Conservation (phyloP, 2,888 invertebrate genomes). For the Lumbricus terrestris region DNA sequence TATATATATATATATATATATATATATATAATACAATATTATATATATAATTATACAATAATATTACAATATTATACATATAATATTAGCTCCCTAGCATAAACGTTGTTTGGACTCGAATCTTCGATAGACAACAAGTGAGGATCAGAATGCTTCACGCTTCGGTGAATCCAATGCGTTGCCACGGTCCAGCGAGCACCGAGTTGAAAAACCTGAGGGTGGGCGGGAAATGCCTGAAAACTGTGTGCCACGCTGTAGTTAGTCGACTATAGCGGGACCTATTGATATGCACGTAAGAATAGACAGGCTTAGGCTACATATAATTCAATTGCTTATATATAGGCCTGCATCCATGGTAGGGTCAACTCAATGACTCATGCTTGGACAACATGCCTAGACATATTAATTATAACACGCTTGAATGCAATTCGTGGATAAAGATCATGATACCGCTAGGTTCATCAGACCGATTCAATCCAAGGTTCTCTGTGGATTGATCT, state of each 20-base stretch:
- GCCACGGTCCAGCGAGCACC: neutral
- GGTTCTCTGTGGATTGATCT: no score
- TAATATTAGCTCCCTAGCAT: neutral
- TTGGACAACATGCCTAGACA: no score
- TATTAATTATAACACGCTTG: no score
- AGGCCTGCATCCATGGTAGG: no score
- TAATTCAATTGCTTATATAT: neutral
- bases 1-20: no score
- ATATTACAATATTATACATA: no score
- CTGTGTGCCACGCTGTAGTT: neutral
- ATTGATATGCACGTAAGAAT: neutral
- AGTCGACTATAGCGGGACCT: neutral
- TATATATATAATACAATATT: no score
- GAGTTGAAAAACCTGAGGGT: slow-evolving; percentile 3
- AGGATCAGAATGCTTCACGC: neutral
- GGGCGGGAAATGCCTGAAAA: neutral
- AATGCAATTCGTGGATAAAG: no score
- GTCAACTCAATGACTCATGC: no score
- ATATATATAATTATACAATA: no score
- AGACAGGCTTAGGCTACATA: neutral
- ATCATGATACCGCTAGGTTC: no score
- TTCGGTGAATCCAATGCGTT: neutral
- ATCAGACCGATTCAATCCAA: no score
- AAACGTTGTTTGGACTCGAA: neutral
- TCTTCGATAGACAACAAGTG: neutral